Percentiles rank a stretch among this genome's conserved stretches.
phyloP scores from a whole-genome alignment of 1,140 invertebrate genomes.

The Tetragnatha versicolor region DNA sequence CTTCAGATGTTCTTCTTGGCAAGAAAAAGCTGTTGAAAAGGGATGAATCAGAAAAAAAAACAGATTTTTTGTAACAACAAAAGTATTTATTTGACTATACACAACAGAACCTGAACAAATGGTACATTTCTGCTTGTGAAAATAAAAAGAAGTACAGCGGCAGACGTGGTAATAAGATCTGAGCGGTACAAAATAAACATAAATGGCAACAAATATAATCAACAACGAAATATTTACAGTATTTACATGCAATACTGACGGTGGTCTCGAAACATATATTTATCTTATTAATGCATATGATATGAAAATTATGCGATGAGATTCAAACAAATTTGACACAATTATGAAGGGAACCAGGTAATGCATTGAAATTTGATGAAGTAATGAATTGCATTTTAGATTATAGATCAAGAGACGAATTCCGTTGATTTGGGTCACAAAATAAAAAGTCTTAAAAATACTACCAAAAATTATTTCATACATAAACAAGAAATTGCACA shows the following conservation, averaged over 20 bases:
- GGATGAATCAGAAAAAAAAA: no score
- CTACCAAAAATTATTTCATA: no score
- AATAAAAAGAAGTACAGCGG: constrained; percentile 25
- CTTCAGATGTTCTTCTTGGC: no score
- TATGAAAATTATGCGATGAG: neutral
- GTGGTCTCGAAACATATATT: neutral
- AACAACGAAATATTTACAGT: constrained; percentile 38
- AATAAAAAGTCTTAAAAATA: no score
- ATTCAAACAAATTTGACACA: neutral
- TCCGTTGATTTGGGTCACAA: no score
- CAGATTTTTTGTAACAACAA: no score
- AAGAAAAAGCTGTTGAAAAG: no score
- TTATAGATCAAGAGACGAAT: neutral
- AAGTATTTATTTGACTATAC: no score
- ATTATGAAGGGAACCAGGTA: neutral
- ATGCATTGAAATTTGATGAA: neutral
- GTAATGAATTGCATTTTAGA: neutral
- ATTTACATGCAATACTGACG: constrained; percentile 48
- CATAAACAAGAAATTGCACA: no score
- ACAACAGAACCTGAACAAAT: neutral
- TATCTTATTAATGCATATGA: neutral
- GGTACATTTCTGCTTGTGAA: constrained; percentile 1
- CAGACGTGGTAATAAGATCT: constrained; percentile 3
- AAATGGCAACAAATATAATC: constrained; percentile 21
- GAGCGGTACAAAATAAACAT: neutral